These are phyloP conservation scores for Drosophila kikkawai DNA, from an alignment of 1,140 invertebrate genomes.

Conservation along the genomic window DNA sequence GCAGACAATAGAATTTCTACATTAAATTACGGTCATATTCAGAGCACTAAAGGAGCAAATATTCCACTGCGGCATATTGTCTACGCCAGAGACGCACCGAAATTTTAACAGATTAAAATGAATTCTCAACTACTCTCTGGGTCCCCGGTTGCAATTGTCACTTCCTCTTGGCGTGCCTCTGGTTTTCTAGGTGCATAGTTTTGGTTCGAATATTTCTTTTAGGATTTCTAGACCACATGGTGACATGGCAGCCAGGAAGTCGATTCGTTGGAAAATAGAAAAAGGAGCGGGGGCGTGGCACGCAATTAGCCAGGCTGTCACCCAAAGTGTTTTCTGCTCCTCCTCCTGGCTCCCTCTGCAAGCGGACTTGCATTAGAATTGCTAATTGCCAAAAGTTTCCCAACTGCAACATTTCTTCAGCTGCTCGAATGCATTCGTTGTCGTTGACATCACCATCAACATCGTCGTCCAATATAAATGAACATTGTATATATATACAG, in stretches of 20 bases:
- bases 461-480: constrained; percentile 34
- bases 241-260: constrained; percentile 41
- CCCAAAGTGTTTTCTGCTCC: constrained; percentile 67
- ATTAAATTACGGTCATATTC: constrained; percentile 54
- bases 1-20: constrained; percentile 65
- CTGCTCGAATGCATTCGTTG: constrained; percentile 61
- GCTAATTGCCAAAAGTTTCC: constrained; percentile 77
- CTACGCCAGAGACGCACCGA: constrained; percentile 26
- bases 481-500: background rate
- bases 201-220: constrained; percentile 45
- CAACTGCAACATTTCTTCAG: constrained; percentile 70
- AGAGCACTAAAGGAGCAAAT: constrained; percentile 20
- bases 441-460: constrained; percentile 56
- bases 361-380: constrained; percentile 73
- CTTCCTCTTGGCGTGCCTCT: constrained; percentile 5
- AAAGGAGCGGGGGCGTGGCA: constrained; percentile 46
- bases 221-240: constrained; percentile 39
- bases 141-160: constrained; percentile 60
- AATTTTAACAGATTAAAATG: constrained; percentile 71
- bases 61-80: constrained; percentile 30
- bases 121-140: constrained; percentile 68
- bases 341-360: constrained; percentile 1
- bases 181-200: constrained; percentile 56
- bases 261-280: constrained; percentile 31
- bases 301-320: constrained; percentile 80